Conservation (phyloP, 2,797 vertebrate species). For the Champsocephalus gunnari region DNA sequence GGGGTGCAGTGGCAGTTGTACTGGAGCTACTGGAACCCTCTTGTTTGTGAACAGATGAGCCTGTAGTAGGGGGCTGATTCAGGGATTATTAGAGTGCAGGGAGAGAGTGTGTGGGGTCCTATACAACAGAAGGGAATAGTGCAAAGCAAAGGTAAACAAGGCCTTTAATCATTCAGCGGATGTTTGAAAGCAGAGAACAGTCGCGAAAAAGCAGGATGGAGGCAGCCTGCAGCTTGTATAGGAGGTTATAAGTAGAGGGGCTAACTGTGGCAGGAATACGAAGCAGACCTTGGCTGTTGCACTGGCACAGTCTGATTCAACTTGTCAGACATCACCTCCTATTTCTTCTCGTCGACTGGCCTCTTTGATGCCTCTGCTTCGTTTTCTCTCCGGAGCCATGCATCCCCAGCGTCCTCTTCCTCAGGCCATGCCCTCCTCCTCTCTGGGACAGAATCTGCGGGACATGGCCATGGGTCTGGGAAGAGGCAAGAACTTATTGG, state of each 20-base stretch:
- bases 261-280: slow-evolving; percentile 21
- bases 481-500: slow-evolving; percentile 74
- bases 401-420: slow-evolving; percentile 81
- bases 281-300: slow-evolving; percentile 56
- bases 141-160: slow-evolving; percentile 58
- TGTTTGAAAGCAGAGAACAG: slow-evolving; percentile 60
- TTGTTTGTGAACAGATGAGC: slow-evolving; percentile 60
- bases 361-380: slow-evolving; percentile 20
- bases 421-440: slow-evolving; percentile 81
- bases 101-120: slow-evolving; percentile 29
- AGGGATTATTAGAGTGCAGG: slow-evolving; percentile 56
- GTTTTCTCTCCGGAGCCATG: slow-evolving; percentile 62
- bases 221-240: slow-evolving; percentile 14
- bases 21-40: slow-evolving; percentile 69
- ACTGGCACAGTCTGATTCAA: slow-evolving; percentile 28
- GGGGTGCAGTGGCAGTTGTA: slow-evolving; percentile 6
- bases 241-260: slow-evolving; percentile 74
- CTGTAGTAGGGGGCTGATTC: slow-evolving; percentile 65
- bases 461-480: slow-evolving; percentile 81
- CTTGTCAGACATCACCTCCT: slow-evolving; percentile 29
- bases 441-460: slow-evolving; percentile 77
- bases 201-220: slow-evolving; percentile 68
- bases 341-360: slow-evolving; percentile 12
- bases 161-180: slow-evolving; percentile 60
- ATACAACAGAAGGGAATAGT: slow-evolving; percentile 44